A percentile compares a stretch with the other conserved stretches of the same genome.
Evolutionary conservation across 1,140 invertebrate species (phyloP).

Genomic region (Pseudachorutes palmiensis): DNA sequence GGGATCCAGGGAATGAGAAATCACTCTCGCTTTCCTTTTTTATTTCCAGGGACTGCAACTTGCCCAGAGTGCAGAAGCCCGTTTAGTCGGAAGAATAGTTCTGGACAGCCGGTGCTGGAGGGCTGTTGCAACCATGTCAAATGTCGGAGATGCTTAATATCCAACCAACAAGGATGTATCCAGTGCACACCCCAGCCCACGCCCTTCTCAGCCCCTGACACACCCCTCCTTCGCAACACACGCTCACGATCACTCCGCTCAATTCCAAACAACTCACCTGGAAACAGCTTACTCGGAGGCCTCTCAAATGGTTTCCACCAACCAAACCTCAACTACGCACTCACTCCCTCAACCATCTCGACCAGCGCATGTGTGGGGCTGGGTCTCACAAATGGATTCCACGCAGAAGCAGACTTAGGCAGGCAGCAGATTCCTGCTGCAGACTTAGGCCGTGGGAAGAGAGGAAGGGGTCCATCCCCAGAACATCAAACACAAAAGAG

Average conservation of each 20-base stretch:
- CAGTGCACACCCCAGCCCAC: constrained; percentile 38
- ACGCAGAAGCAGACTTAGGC: too few relatives aligned
- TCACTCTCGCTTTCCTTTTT: too few relatives aligned
- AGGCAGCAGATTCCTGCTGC: too few relatives aligned
- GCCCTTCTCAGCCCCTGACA: background rate
- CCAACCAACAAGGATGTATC: constrained; percentile 42
- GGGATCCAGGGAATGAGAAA: too few relatives aligned
- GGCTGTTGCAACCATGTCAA: constrained; percentile 46
- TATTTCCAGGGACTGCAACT: background rate
- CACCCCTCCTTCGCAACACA: too few relatives aligned
- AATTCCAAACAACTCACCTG: too few relatives aligned
- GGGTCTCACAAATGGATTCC: background rate
- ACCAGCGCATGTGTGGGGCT: background rate
- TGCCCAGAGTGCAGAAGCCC: background rate
- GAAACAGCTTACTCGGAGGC: too few relatives aligned
- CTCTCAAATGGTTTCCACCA: too few relatives aligned
- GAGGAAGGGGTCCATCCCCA: too few relatives aligned
- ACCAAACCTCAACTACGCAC: background rate
- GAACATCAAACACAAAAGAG: too few relatives aligned
- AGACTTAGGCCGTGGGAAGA: too few relatives aligned
- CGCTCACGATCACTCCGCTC: too few relatives aligned
- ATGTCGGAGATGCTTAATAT: constrained; percentile 44
- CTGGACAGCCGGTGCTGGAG: constrained; percentile 41
- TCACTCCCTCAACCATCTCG: background rate
- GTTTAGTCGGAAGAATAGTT: background rate